Evolutionary conservation across 1,140 invertebrate genomes (phyloP).

Genomic region (Rhagoletis zephyria): DNA sequence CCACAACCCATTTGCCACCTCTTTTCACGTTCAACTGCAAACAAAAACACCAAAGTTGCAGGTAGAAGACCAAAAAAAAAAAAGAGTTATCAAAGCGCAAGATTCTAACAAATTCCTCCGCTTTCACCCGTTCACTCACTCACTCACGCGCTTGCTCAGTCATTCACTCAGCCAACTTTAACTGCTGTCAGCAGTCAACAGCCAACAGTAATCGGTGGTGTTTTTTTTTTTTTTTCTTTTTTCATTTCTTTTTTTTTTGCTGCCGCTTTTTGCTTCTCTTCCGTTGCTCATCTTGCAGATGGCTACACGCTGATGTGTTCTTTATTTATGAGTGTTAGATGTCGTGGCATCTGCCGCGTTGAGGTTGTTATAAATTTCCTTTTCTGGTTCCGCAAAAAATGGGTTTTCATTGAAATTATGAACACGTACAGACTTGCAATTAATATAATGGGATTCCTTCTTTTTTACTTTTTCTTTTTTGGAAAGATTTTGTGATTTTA

Average conservation of each 20-base stretch:
- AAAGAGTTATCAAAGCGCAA: conserved; percentile 30
- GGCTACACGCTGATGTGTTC: conserved; percentile 38
- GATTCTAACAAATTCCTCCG: conserved; percentile 49
- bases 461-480: background rate
- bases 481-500: background rate
- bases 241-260: no score
- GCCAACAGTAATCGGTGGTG: conserved; percentile 36
- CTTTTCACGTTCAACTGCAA: conserved; percentile 19
- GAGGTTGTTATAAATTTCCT: conserved; percentile 48
- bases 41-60: background rate
- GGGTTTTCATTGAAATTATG: conserved; percentile 49
- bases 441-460: conserved; percentile 12
- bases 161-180: conserved; percentile 17
- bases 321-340: conserved; percentile 51
- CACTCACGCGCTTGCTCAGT: background rate
- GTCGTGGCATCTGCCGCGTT: background rate
- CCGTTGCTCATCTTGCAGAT: conserved; percentile 7
- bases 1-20: conserved; percentile 25
- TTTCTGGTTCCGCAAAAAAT: conserved; percentile 27
- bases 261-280: background rate
- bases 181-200: conserved; percentile 42
- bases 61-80: background rate
- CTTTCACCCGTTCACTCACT: conserved; percentile 14
- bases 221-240: background rate
- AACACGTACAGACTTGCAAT: conserved; percentile 30